Evolutionary conservation across 1,140 invertebrate genomes (phyloP), one percentile per base, ranked within the genome.

Genomic region (Latrodectus geometricus): DNA sequence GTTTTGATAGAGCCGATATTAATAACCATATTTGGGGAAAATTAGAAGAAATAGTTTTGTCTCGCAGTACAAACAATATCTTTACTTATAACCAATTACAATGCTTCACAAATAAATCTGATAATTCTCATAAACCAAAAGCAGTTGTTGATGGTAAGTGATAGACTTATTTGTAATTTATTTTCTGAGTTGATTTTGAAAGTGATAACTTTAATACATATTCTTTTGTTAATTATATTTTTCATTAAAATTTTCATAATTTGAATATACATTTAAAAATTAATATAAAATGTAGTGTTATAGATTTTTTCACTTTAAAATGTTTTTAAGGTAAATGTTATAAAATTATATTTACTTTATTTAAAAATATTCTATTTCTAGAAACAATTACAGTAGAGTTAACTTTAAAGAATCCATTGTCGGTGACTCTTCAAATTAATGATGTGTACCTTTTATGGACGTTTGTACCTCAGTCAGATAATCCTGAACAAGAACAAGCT

Each of bases 351-450:
- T 69, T n/a, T 69, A n/a, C 2, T 65, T 78, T 68, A 50, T 69
- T 12, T 35, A 69, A 79, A 17, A 48, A 20, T 78, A 48, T 89
- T 82, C 88, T 88, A 85, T 82, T 93, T 93, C 88, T 91, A 95
- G 97, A 98, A 91, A 94, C 95, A 12, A 94, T 98, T 75, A 94
- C 94, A 91, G 93, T 97, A 77, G 94, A 94, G 76, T 91, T 98
- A 49, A 93, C 94, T 72, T 91, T 98, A 65, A 91, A 93, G 70
- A 98, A 98, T 92, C 95, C 95, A 3, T 91, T 97, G n/a, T 94
- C 95, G 88, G 94, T 97, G 69, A 91, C 94, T 8, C 89, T 97
- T 75, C 91, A 93, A 20, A 90, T 98, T 35, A 93, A 93, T 56
- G 94, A 96, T 88, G 92, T 98, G 7, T 93, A 94, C 89, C 91